Conservation (phyloP, 2,888 invertebrate genomes). For the Pammene aurita region DNA sequence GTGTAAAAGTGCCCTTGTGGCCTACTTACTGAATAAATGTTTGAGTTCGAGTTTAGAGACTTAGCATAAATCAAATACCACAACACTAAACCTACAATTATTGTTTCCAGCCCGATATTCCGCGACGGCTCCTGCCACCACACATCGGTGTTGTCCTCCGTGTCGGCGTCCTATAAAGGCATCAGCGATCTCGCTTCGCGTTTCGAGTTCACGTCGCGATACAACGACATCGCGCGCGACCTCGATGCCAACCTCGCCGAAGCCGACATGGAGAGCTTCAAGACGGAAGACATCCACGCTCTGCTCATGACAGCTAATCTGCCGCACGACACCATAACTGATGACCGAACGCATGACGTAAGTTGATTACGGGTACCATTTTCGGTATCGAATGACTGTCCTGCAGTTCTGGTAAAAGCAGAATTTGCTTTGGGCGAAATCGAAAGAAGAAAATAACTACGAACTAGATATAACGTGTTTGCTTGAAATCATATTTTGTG, state of each 20-base stretch:
- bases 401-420: background rate
- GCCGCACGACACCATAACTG: slow-evolving; percentile 85
- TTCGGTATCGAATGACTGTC: background rate
- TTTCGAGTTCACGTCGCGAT: slow-evolving; percentile 85
- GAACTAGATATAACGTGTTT: background rate
- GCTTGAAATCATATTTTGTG: too few relatives aligned
- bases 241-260: slow-evolving; percentile 96
- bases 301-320: slow-evolving; percentile 88
- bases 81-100: slow-evolving; percentile 16
- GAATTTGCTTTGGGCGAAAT: background rate
- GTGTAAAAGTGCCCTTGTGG: too few relatives aligned
- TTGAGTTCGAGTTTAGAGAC: too few relatives aligned
- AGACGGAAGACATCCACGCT: slow-evolving; percentile 95
- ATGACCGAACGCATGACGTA: slow-evolving; percentile 79
- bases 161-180: slow-evolving; percentile 91
- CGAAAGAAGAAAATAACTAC: background rate
- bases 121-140: slow-evolving; percentile 92
- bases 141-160: slow-evolving; percentile 90
- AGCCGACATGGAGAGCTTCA: slow-evolving; percentile 97
- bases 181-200: slow-evolving; percentile 83
- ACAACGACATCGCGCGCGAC: slow-evolving; percentile 93
- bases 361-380: slow-evolving; percentile 59
- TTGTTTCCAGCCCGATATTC: slow-evolving; percentile 84
- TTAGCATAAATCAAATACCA: background rate
- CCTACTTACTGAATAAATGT: too few relatives aligned